Conservation (phyloP, 1,140 invertebrate species). For the Drosophila funebris region DNA sequence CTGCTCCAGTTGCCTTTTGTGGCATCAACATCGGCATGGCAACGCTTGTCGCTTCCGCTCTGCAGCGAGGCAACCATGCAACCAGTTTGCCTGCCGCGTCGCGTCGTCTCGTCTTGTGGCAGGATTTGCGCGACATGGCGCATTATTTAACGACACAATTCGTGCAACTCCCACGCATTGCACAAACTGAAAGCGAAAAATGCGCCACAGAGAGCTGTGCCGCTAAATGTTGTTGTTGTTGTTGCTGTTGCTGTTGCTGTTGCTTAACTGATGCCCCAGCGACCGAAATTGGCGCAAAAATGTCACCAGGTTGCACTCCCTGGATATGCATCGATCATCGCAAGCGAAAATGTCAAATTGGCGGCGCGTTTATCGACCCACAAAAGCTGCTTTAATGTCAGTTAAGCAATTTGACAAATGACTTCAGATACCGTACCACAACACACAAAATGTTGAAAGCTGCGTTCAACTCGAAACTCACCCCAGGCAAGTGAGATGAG, state of each 20-base stretch:
- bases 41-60: conserved; percentile 65
- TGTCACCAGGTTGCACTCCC: conserved; percentile 68
- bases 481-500: conserved; percentile 15
- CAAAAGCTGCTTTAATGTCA: conserved; percentile 75
- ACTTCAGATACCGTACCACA: conserved; percentile 69
- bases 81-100: conserved; percentile 46
- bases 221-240: conserved; percentile 25
- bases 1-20: conserved; percentile 72
- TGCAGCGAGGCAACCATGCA: conserved; percentile 26
- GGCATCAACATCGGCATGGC: conserved; percentile 32
- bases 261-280: conserved; percentile 77
- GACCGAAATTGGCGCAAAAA: conserved; percentile 80
- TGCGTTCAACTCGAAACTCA: conserved; percentile 17
- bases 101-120: conserved; percentile 41
- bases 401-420: conserved; percentile 81
- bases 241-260: conserved; percentile 24
- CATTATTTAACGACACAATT: conserved; percentile 81
- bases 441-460: conserved; percentile 59
- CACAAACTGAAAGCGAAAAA: conserved; percentile 78
- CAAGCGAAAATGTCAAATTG: conserved; percentile 72
- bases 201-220: conserved; percentile 61
- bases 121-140: conserved; percentile 68
- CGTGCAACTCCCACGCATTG: conserved; percentile 78
- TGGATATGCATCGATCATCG: conserved; percentile 73
- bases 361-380: conserved; percentile 66